Evolutionary conservation across 1,140 invertebrate genomes (phyloP).

Genomic region (Bombus turneri): DNA sequence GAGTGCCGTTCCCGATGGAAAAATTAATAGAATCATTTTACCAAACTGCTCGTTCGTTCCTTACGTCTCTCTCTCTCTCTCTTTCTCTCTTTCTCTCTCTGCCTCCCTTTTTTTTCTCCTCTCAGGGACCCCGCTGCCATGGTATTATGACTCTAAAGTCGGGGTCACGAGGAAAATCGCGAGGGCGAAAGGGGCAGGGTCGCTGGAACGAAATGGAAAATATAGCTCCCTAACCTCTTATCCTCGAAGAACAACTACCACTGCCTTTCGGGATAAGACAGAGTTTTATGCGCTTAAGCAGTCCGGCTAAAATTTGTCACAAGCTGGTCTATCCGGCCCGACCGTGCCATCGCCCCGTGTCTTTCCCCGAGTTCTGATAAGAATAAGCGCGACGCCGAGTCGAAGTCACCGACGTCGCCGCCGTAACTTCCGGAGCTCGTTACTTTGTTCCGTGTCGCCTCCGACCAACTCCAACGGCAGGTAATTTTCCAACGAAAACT

Average conservation of each 20-base stretch:
- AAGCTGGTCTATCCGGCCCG: conserved; percentile 64
- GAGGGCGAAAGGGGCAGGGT: conserved; percentile 22
- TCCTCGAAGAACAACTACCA: conserved; percentile 40
- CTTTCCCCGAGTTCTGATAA: conserved; percentile 61
- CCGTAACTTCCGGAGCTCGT: conserved; percentile 44
- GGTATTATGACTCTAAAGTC: conserved; percentile 57
- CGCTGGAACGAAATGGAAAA: conserved; percentile 66
- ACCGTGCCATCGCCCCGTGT: conserved; percentile 40
- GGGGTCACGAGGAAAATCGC: conserved; percentile 46
- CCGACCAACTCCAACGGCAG: not conserved
- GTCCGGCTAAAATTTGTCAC: conserved; percentile 74
- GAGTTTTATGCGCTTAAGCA: conserved; percentile 74
- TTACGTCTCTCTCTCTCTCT: not conserved
- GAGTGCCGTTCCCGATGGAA: conserved; percentile 80
- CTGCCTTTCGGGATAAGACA: conserved; percentile 67
- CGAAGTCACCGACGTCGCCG: not conserved
- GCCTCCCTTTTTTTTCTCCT: not conserved
- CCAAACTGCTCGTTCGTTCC: conserved; percentile 66
- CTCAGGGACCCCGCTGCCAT: not conserved
- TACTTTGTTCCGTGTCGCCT: conserved; percentile 19
- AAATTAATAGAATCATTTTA: conserved; percentile 83
- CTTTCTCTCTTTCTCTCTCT: not conserved
- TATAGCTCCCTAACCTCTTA: conserved; percentile 56
- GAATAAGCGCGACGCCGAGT: conserved; percentile 19
- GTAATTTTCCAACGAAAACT: not conserved